These are phyloP conservation scores for Bembecia ichneumoniformis DNA, from an alignment of 2,888 invertebrate genomes.

Conservation along the genomic window DNA sequence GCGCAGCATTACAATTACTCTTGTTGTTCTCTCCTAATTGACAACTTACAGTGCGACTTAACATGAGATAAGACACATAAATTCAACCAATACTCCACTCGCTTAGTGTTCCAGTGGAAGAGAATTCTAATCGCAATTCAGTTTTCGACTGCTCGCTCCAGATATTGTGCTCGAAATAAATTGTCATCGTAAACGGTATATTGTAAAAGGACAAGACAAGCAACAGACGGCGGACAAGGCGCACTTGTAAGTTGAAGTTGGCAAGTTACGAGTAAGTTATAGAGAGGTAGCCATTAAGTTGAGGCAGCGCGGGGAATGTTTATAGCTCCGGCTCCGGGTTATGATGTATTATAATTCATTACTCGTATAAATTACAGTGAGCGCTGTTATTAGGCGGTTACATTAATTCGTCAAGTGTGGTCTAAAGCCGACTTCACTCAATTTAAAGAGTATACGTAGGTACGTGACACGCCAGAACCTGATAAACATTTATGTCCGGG, in stretches of 20 bases:
- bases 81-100: neutral
- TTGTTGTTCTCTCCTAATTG: conserved; percentile 5
- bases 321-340: conserved; percentile 4
- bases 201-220: too few relatives aligned
- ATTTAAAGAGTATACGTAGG: neutral
- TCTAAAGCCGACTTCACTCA: conserved; percentile 11
- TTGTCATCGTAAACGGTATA: too few relatives aligned
- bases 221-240: neutral
- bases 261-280: neutral
- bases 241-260: neutral
- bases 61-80: neutral
- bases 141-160: too few relatives aligned
- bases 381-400: conserved; percentile 30
- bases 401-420: conserved; percentile 46
- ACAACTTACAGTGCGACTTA: conserved; percentile 1
- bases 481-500: too few relatives aligned
- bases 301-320: neutral
- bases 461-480: neutral
- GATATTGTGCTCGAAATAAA: too few relatives aligned
- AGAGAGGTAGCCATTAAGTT: neutral
- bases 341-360: conserved; percentile 34
- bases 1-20: neutral
- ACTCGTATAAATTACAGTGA: conserved; percentile 23
- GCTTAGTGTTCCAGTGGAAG: too few relatives aligned
- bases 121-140: too few relatives aligned